These are phyloP conservation scores for Papilio protenor DNA, from an alignment of 2,888 invertebrate species.

Conservation along the genomic window DNA sequence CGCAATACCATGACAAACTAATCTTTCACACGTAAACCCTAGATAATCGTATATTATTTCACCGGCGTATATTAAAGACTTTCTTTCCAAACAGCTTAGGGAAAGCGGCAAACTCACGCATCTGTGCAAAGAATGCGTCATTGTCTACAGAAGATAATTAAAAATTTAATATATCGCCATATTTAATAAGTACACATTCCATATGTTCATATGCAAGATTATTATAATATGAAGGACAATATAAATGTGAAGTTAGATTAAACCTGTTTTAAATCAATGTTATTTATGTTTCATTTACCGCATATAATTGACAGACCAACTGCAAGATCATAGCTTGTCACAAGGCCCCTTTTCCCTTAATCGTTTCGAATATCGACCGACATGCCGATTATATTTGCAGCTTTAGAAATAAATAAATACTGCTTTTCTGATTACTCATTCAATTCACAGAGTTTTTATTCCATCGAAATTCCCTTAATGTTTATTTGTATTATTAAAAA, in stretches of 20 bases:
- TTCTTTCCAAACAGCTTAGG: slow-evolving; percentile 38
- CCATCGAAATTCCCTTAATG: neutral
- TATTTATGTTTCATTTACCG: slow-evolving; percentile 7
- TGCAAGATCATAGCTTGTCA: slow-evolving; percentile 39
- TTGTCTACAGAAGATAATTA: neutral
- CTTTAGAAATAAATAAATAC: neutral
- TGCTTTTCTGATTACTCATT: neutral
- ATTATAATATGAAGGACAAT: neutral
- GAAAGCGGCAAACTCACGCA: slow-evolving; percentile 32
- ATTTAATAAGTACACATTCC: neutral
- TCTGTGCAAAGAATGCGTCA: slow-evolving; percentile 34
- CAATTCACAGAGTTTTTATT: neutral
- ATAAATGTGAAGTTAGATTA: neutral
- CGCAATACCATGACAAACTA: neutral
- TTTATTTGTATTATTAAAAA: too few relatives aligned
- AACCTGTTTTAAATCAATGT: slow-evolving; percentile 7
- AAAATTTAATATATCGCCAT: neutral
- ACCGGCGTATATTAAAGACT: slow-evolving; percentile 11
- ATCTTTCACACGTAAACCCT: neutral
- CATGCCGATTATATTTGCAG: neutral
- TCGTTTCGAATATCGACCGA: neutral
- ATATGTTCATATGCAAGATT: neutral
- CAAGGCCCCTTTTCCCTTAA: slow-evolving; percentile 44
- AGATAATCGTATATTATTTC: slow-evolving; percentile 13
- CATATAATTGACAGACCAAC: slow-evolving; percentile 41